Conservation (phyloP, 1,140 invertebrate species). For the Myzus persicae region DNA sequence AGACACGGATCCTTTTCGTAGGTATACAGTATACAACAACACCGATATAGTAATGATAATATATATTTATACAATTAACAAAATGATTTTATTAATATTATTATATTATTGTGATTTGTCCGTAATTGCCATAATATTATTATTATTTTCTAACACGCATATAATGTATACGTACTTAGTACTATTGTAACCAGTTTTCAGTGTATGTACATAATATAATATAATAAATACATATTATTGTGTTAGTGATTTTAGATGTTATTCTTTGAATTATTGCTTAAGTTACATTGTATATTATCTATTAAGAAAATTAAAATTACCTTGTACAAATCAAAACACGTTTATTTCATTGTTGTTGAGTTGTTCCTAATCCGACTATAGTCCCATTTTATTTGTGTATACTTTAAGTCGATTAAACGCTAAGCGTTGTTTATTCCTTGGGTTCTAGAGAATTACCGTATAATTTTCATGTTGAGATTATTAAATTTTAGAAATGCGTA, state of each 20-base stretch:
- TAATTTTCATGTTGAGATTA: not conserved
- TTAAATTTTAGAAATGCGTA: not conserved
- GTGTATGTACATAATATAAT: conserved; percentile 1
- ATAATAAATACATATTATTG: not conserved
- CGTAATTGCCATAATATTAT: not conserved
- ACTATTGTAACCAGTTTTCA: not conserved
- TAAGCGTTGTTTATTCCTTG: too few relatives aligned
- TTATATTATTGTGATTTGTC: not conserved
- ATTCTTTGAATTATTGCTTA: not conserved
- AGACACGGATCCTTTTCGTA: not conserved
- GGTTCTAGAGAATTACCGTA: not conserved
- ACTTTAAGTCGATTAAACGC: too few relatives aligned
- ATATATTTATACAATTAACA: conserved; percentile 1
- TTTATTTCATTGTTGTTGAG: too few relatives aligned
- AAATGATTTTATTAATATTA: not conserved
- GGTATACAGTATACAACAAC: too few relatives aligned
- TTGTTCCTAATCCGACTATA: too few relatives aligned
- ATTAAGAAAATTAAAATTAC: conserved; percentile 6
- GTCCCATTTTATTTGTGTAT: too few relatives aligned
- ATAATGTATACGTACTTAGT: not conserved
- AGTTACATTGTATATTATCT: not conserved
- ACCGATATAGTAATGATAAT: not conserved
- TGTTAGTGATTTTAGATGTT: not conserved
- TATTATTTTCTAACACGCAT: not conserved
- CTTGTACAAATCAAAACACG: not conserved